Evolutionary conservation across 2,888 invertebrate species (phyloP).

Genomic region (Stramonita haemastoma): DNA sequence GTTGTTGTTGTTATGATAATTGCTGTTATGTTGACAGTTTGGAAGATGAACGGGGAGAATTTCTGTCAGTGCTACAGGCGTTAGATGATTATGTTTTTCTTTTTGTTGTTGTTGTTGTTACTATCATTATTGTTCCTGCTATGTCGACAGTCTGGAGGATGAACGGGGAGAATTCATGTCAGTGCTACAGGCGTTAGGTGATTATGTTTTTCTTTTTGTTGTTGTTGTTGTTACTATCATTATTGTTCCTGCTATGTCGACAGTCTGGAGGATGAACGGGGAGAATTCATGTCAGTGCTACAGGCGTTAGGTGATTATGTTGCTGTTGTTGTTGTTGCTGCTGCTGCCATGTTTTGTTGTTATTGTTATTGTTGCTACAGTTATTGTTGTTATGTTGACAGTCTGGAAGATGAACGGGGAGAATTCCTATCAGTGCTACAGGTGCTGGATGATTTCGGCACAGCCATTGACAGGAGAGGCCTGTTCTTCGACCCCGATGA

Average conservation of each 20-base stretch:
- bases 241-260: neutral
- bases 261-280: neutral
- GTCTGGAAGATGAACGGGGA: slow-evolving; percentile 55
- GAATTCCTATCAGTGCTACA: slow-evolving; percentile 66
- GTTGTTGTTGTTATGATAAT: neutral
- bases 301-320: neutral
- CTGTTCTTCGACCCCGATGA: slow-evolving; percentile 61
- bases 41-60: neutral
- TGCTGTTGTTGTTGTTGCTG: neutral
- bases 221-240: neutral
- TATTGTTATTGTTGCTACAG: neutral
- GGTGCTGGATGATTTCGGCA: slow-evolving; percentile 57
- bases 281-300: neutral
- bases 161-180: neutral
- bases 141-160: neutral
- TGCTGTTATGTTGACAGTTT: neutral
- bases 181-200: neutral
- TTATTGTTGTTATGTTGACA: slow-evolving; percentile 46
- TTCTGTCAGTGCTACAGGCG: neutral
- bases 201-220: neutral
- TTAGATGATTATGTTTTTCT: neutral
- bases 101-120: neutral
- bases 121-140: neutral
- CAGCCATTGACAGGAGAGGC: slow-evolving; percentile 55
- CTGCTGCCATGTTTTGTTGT: neutral